These are phyloP conservation scores for Pelmatolapia mariae DNA, from an alignment of 2,113 vertebrate species.

Conservation along the genomic window DNA sequence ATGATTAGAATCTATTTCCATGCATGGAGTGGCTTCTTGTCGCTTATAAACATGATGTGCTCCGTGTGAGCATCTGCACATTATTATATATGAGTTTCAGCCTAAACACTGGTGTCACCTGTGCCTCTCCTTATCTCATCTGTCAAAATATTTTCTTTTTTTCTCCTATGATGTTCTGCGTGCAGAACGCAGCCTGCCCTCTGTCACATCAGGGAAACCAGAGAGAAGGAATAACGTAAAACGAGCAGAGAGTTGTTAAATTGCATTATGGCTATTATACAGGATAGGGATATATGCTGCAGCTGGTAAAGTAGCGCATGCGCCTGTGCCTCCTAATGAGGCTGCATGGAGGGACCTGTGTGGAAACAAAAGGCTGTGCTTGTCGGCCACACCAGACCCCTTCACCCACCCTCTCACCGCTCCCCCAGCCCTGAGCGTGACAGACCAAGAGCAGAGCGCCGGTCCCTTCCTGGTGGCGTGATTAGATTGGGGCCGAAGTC, in stretches of 20 bases:
- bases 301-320: slow-evolving; percentile 43
- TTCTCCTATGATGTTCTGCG: slow-evolving; percentile 19
- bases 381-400: slow-evolving; percentile 46
- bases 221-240: slow-evolving; percentile 8
- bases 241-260: slow-evolving; percentile 48
- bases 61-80: slow-evolving; percentile 21
- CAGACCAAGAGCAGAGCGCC: slow-evolving; percentile 80
- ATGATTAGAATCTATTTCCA: slow-evolving; percentile 48
- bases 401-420: slow-evolving; percentile 15
- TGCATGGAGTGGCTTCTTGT: slow-evolving; percentile 19
- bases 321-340: slow-evolving; percentile 73
- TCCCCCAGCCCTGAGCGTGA: slow-evolving; percentile 80
- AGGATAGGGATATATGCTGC: slow-evolving; percentile 38
- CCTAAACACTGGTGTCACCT: slow-evolving; percentile 61
- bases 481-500: slow-evolving; percentile 99
- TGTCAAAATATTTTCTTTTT: slow-evolving; percentile 54
- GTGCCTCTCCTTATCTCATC: slow-evolving; percentile 46
- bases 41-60: slow-evolving; percentile 33
- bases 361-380: slow-evolving; percentile 85
- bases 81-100: slow-evolving; percentile 49
- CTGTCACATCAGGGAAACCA: slow-evolving; percentile 43
- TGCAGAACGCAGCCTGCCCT: slow-evolving; percentile 29
- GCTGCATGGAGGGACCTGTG: slow-evolving; percentile 51
- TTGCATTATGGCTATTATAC: slow-evolving; percentile 55
- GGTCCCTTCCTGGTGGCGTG: slow-evolving; percentile 92